Evolutionary conservation across 1,140 invertebrate species (phyloP).

Genomic region (Colletes gigas): DNA sequence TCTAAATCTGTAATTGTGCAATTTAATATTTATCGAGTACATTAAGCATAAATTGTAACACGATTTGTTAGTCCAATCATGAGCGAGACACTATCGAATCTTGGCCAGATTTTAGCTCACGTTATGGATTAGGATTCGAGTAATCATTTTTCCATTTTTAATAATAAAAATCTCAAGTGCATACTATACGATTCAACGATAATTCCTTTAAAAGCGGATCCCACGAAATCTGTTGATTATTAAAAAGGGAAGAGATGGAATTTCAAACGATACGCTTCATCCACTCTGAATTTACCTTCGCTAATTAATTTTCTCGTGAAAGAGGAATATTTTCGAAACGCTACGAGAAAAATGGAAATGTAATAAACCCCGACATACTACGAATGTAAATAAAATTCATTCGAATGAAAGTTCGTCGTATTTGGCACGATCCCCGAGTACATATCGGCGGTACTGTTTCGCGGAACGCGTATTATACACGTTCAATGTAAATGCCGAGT

Average conservation of each 20-base stretch:
- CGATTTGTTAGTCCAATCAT: not conserved
- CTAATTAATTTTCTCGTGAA: not conserved
- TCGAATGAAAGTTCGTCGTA: not conserved
- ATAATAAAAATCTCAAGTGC: too few relatives aligned
- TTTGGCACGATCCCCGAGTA: not conserved
- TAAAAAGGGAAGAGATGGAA: not conserved
- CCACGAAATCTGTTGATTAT: too few relatives aligned
- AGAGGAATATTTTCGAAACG: not conserved
- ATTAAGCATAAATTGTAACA: too few relatives aligned
- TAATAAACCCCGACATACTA: slow-evolving; percentile 1
- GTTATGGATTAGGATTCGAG: not conserved
- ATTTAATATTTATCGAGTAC: too few relatives aligned
- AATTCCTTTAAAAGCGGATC: too few relatives aligned
- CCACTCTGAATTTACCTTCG: not conserved
- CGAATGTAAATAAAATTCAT: slow-evolving; percentile 14
- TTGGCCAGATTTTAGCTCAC: not conserved
- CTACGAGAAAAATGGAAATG: slow-evolving; percentile 1
- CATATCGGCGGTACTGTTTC: too few relatives aligned
- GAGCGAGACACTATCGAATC: not conserved
- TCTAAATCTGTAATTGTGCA: too few relatives aligned
- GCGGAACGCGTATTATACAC: not conserved
- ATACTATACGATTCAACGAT: too few relatives aligned
- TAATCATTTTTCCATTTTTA: not conserved
- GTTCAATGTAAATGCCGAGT: too few relatives aligned
- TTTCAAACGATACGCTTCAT: not conserved